phyloP scores from a whole-genome alignment of 2,797 vertebrate genomes.

The Darevskia nairensis region DNA sequence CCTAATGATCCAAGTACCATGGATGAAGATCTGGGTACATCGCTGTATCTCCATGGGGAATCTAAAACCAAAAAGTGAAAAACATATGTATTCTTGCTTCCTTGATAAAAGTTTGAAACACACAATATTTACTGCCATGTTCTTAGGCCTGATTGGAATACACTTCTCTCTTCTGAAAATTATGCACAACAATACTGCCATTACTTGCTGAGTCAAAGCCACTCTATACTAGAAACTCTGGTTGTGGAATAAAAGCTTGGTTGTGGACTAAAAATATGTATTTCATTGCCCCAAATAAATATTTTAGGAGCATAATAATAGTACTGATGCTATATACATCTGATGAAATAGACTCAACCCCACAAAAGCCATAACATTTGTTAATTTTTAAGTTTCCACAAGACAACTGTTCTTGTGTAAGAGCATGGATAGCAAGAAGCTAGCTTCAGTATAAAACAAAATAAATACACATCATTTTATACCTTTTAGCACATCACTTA shows the following conservation, averaged over 20 bases:
- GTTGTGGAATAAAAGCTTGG: not conserved
- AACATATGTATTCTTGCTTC: constrained; percentile 27
- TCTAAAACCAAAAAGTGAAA: constrained; percentile 75
- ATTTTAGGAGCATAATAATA: not conserved
- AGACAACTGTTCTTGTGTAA: not conserved
- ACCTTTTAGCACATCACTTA: constrained; percentile 71
- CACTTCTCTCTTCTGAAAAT: not conserved
- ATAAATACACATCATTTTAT: constrained; percentile 12
- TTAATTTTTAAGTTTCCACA: not conserved
- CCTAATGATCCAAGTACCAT: constrained; percentile 80
- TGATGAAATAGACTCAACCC: not conserved
- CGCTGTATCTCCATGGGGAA: constrained; percentile 87
- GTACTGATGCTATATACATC: not conserved
- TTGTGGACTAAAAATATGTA: not conserved
- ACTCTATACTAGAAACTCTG: not conserved
- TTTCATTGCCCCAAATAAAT: not conserved
- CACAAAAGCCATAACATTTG: not conserved
- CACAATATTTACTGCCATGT: not conserved
- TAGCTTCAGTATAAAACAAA: not conserved
- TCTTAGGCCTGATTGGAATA: not conserved
- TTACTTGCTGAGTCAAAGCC: not conserved
- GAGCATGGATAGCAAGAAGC: not conserved
- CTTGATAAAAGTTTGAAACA: not conserved
- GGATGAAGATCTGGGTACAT: constrained; percentile 87
- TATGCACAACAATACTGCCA: not conserved